phyloP scores from a whole-genome alignment of 2,888 invertebrate species.

The Cremastinae sp. region DNA sequence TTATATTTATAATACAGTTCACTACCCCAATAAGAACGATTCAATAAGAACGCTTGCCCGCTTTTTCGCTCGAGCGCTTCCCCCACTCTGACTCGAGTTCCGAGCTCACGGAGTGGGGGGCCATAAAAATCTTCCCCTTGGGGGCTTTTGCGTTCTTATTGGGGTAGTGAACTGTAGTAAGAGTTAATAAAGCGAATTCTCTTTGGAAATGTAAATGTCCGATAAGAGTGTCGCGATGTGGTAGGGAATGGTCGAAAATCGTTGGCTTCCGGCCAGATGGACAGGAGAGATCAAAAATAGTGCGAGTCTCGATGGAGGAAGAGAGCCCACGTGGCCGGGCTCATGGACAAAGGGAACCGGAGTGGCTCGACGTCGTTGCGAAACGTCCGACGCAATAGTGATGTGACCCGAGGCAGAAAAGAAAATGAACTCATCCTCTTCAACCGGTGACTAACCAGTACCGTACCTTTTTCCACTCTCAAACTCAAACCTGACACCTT shows the following conservation, averaged over 20 bases:
- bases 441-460: constrained; percentile 34
- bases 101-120: too few species aligned
- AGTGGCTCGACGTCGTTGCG: neutral
- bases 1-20: too few species aligned
- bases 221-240: neutral
- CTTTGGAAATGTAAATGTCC: neutral
- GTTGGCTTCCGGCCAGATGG: constrained; percentile 66
- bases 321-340: constrained; percentile 36
- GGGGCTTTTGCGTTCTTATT: too few species aligned
- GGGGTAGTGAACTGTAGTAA: too few species aligned
- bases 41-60: too few species aligned
- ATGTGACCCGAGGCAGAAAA: neutral
- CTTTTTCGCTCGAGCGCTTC: too few species aligned
- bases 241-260: constrained; percentile 51
- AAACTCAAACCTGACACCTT: neutral
- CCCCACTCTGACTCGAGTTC: too few species aligned
- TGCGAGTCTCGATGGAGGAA: constrained; percentile 49
- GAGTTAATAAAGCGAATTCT: neutral
- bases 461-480: constrained; percentile 6
- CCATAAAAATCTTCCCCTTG: too few species aligned
- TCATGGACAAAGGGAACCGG: constrained; percentile 4
- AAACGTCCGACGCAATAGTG: neutral
- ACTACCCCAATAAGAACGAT: too few species aligned
- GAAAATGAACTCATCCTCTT: constrained; percentile 17
- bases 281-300: constrained; percentile 71